phyloP scores from a whole-genome alignment of 2,113 vertebrate genomes.

The Microtus montanus region DNA sequence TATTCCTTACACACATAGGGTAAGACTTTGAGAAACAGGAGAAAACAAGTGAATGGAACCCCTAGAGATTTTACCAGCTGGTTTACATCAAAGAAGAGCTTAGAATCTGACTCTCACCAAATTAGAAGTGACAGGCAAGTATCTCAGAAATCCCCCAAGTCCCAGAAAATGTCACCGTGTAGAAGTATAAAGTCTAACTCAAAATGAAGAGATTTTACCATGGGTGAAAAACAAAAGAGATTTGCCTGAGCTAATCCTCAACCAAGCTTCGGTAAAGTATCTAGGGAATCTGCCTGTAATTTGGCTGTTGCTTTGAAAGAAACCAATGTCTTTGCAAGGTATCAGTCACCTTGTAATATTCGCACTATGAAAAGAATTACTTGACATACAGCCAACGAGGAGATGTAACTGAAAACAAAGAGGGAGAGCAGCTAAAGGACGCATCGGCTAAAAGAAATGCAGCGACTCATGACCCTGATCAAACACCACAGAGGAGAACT shows the following conservation, averaged over 20 bases:
- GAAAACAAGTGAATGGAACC: neutral
- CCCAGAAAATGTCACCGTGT: neutral
- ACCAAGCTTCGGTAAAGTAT: neutral
- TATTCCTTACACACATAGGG: neutral
- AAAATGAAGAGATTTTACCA: neutral
- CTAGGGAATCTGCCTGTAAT: neutral
- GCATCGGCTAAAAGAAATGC: neutral
- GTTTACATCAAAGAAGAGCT: neutral
- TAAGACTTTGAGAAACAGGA: neutral
- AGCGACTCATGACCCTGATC: neutral
- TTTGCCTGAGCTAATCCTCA: too few relatives aligned
- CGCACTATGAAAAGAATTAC: neutral
- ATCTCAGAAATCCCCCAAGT: neutral
- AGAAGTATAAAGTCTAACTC: neutral
- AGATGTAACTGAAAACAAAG: neutral
- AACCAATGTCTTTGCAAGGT: neutral
- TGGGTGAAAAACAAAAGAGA: too few relatives aligned
- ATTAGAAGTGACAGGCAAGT: neutral
- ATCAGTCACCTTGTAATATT: neutral
- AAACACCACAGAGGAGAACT: neutral
- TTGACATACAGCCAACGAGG: neutral
- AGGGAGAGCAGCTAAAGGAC: constrained; percentile 2
- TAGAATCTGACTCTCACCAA: neutral
- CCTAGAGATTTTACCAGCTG: neutral
- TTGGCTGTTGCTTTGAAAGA: constrained; percentile 4